These are phyloP conservation scores for Pollenia labialis DNA, from an alignment of 2,888 invertebrate genomes.

Conservation along the genomic window DNA sequence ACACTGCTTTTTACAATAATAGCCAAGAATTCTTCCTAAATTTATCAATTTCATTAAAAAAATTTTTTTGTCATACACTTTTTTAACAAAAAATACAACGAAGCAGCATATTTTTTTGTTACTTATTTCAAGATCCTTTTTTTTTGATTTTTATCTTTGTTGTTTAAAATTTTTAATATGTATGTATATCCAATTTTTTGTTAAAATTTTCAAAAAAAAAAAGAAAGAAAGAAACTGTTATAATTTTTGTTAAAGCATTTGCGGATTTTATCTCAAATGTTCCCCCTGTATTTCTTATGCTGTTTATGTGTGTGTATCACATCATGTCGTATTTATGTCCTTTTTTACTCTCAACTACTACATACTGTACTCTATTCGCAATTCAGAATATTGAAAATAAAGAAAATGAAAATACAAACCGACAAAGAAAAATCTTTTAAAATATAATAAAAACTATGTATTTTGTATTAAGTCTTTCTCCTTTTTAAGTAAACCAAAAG, in stretches of 20 bases:
- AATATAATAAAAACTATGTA: constrained; percentile 48
- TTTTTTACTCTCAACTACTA: constrained; percentile 46
- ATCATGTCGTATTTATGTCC: constrained; percentile 49
- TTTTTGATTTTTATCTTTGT: constrained; percentile 38
- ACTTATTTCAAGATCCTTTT: constrained; percentile 7
- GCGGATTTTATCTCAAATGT: constrained; percentile 38
- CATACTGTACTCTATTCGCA: constrained; percentile 26
- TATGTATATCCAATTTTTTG: neutral
- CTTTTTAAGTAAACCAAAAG: constrained; percentile 40
- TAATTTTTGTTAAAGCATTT: constrained; percentile 38
- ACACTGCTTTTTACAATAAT: constrained; percentile 57
- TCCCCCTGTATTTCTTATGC: constrained; percentile 40
- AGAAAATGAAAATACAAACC: constrained; percentile 20
- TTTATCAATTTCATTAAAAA: neutral
- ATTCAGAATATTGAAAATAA: constrained; percentile 46
- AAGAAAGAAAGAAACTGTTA: neutral
- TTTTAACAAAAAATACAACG: constrained; percentile 53
- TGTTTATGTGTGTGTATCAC: constrained; percentile 44
- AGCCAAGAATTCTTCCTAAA: constrained; percentile 46
- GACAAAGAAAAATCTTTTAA: constrained; percentile 24
- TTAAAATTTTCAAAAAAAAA: constrained; percentile 36
- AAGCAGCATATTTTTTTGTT: constrained; percentile 52
- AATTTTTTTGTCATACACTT: neutral
- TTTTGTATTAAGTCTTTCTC: constrained; percentile 65
- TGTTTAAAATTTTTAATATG: constrained; percentile 37